phyloP scores from a whole-genome alignment of 1,140 invertebrate genomes.

The Eurosta solidaginis region DNA sequence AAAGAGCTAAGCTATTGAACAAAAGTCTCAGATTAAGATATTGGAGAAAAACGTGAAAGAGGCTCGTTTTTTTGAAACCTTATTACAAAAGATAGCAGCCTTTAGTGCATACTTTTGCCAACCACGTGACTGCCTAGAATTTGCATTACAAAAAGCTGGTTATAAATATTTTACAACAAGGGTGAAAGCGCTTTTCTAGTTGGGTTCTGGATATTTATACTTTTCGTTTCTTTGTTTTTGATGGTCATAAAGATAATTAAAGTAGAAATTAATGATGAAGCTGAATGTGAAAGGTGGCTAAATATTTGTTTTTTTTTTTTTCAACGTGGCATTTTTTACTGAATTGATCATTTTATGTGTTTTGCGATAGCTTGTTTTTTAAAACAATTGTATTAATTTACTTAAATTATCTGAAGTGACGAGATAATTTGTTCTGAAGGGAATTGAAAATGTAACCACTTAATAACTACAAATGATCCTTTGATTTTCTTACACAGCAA shows the following conservation, averaged over 20 bases:
- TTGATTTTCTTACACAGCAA: too few species aligned
- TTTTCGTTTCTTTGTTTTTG: neutral
- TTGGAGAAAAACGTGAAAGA: too few species aligned
- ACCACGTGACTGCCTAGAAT: constrained; percentile 16
- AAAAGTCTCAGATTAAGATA: too few species aligned
- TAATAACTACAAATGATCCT: too few species aligned
- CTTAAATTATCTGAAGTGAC: too few species aligned
- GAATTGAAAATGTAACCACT: too few species aligned
- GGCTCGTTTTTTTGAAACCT: too few species aligned
- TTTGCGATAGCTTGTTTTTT: neutral
- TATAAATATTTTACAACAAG: neutral
- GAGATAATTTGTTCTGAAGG: too few species aligned
- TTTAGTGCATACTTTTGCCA: neutral
- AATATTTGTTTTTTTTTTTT: neutral
- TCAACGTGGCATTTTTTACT: too few species aligned
- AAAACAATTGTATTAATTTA: neutral
- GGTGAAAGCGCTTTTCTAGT: neutral
- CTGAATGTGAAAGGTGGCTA: neutral
- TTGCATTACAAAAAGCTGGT: constrained; percentile 1
- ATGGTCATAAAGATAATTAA: neutral
- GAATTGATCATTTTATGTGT: neutral
- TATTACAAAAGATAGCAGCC: too few species aligned
- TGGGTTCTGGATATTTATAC: neutral
- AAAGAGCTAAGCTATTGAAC: too few species aligned
- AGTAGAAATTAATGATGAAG: constrained; percentile 19